Percentiles rank a stretch among this genome's conserved stretches.
These are phyloP conservation scores for Cartodere bifasciata DNA, from an alignment of 2,888 invertebrate species.

Conservation along the genomic window DNA sequence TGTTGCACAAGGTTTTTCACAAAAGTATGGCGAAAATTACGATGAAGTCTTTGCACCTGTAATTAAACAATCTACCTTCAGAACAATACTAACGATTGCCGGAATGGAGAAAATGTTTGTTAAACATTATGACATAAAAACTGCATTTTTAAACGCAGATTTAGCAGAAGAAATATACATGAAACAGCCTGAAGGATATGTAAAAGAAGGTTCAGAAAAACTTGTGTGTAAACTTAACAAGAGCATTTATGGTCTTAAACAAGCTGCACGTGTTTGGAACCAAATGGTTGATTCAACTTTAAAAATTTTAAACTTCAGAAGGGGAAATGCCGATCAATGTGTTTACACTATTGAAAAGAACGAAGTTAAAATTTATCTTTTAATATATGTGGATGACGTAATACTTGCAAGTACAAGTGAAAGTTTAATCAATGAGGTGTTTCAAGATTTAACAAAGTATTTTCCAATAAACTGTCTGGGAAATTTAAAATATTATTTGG, in stretches of 20 bases:
- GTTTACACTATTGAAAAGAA: too few species aligned
- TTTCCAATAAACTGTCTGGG: constrained; percentile 12
- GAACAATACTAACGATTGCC: constrained; percentile 8
- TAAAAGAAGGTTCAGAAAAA: constrained; percentile 1
- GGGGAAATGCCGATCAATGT: too few species aligned
- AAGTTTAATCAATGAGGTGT: constrained; percentile 3
- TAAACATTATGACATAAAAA: constrained; percentile 6
- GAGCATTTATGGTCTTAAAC: constrained; percentile 11
- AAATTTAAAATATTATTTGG: constrained; percentile 10
- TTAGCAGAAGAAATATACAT: constrained; percentile 7
- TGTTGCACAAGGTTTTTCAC: constrained; percentile 10
- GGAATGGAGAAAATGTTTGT: constrained; percentile 3
- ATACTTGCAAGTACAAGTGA: constrained; percentile 8
- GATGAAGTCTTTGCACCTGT: constrained; percentile 10
- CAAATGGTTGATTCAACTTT: too few species aligned
- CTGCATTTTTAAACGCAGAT: constrained; percentile 8
- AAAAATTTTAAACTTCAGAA: too few species aligned
- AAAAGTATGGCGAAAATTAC: constrained; percentile 10
- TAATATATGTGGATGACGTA: constrained; percentile 13
- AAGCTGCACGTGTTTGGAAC: constrained; percentile 10
- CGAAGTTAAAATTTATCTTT: too few species aligned
- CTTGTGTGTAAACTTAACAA: constrained; percentile 6
- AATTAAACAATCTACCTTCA: constrained; percentile 6
- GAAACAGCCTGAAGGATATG: constrained; percentile 7
- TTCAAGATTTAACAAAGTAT: constrained; percentile 2